phyloP scores from a whole-genome alignment of 1,140 invertebrate species.

The Callitettix versicolor region DNA sequence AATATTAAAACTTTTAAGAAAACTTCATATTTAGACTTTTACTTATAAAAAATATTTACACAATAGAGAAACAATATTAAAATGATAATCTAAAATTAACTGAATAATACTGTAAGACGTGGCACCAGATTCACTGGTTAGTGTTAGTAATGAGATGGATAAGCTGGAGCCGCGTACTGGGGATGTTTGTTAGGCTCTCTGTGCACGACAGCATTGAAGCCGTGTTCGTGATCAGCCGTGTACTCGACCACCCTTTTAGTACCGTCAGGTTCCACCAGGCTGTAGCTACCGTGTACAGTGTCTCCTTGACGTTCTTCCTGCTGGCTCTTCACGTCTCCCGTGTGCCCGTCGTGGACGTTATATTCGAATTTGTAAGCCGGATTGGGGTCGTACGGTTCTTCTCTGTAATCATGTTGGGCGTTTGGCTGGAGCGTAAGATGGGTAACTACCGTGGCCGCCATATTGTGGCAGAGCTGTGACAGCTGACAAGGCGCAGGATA shows the following conservation, averaged over 20 bases:
- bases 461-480: no score
- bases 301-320: constrained; percentile 26
- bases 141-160: no score
- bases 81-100: no score
- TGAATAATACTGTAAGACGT: no score
- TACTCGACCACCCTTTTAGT: constrained; percentile 27
- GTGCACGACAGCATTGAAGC: constrained; percentile 14
- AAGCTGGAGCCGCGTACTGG: no score
- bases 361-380: constrained; percentile 29
- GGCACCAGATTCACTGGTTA: no score
- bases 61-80: no score
- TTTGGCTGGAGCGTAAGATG: constrained; percentile 24
- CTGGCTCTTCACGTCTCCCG: constrained; percentile 29
- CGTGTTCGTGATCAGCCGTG: constrained; percentile 25
- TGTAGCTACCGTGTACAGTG: constrained; percentile 21
- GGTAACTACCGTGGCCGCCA: no score
- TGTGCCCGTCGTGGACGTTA: constrained; percentile 28
- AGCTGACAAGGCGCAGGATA: no score
- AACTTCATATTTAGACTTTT: no score
- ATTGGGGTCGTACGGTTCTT: constrained; percentile 6
- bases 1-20: no score
- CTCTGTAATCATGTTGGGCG: constrained; percentile 29
- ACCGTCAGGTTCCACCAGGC: constrained; percentile 27
- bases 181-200: constrained; percentile 21
- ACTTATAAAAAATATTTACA: no score